phyloP scores from a whole-genome alignment of 2,797 vertebrate species.

The Aulostomus chinensis region DNA sequence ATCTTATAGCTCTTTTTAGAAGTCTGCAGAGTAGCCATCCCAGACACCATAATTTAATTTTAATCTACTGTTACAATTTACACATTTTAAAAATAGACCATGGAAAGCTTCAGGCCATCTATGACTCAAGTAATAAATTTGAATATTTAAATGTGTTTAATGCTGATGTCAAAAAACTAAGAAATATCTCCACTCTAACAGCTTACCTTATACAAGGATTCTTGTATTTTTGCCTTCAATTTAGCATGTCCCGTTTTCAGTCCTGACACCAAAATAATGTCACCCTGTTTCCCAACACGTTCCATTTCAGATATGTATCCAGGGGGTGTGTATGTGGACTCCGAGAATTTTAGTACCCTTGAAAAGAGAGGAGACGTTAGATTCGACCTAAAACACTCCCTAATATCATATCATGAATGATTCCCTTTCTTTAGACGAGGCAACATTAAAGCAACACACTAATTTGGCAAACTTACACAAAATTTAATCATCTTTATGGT shows the following conservation, averaged over 20 bases:
- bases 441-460: background rate
- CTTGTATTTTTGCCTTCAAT: constrained; percentile 91
- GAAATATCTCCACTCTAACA: background rate
- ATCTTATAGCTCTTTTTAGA: constrained; percentile 24
- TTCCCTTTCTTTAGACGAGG: no score
- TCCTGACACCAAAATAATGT: constrained; percentile 84
- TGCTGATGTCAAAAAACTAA: background rate
- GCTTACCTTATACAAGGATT: constrained; percentile 88
- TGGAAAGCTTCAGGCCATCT: background rate
- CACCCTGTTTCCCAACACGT: constrained; percentile 86
- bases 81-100: no score
- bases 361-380: background rate
- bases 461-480: background rate
- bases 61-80: background rate
- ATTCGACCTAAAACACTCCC: no score
- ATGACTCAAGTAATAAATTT: constrained; percentile 1
- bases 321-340: constrained; percentile 93
- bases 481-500: background rate
- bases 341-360: constrained; percentile 93
- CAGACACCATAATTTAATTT: constrained; percentile 10
- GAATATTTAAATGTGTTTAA: constrained; percentile 7
- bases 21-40: background rate
- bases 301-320: constrained; percentile 95
- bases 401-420: no score
- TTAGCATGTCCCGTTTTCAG: constrained; percentile 95